These are phyloP conservation scores for Apocrypta bakeri DNA, from an alignment of 1,140 invertebrate genomes.

Conservation along the genomic window DNA sequence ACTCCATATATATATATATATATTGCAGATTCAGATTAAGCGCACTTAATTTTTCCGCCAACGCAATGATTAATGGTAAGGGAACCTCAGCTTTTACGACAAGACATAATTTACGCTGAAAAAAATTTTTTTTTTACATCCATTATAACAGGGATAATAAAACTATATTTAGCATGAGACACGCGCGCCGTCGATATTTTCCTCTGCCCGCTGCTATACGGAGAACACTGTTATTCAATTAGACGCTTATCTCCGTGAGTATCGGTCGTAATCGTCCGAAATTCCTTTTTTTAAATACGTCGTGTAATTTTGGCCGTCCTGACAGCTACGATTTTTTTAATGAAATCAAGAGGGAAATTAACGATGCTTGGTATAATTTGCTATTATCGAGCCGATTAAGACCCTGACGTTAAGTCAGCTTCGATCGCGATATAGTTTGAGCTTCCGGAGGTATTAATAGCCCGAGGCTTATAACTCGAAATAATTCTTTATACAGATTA, in stretches of 20 bases:
- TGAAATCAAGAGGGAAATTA: not conserved
- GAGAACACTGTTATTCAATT: not conserved
- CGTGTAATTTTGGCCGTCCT: not conserved
- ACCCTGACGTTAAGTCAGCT: not conserved
- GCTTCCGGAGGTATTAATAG: not conserved
- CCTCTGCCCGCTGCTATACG: no score
- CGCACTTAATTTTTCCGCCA: not conserved
- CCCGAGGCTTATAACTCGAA: not conserved
- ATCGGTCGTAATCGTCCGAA: not conserved
- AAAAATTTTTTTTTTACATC: no score
- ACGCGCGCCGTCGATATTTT: no score
- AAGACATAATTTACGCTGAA: not conserved
- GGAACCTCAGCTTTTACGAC: not conserved
- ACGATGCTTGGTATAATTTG: not conserved
- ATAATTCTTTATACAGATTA: not conserved
- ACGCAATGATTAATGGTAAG: not conserved
- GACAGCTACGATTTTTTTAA: not conserved
- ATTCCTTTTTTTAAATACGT: not conserved
- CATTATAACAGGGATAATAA: no score
- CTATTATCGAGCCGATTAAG: not conserved
- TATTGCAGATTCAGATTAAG: no score
- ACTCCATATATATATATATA: no score
- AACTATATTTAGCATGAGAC: no score
- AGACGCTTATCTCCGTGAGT: not conserved
- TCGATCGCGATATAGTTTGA: not conserved